Evolutionary conservation across 2,113 vertebrate species (phyloP), one percentile per base, ranked within the genome.

Genomic region (Danionella cerebrum): DNA sequence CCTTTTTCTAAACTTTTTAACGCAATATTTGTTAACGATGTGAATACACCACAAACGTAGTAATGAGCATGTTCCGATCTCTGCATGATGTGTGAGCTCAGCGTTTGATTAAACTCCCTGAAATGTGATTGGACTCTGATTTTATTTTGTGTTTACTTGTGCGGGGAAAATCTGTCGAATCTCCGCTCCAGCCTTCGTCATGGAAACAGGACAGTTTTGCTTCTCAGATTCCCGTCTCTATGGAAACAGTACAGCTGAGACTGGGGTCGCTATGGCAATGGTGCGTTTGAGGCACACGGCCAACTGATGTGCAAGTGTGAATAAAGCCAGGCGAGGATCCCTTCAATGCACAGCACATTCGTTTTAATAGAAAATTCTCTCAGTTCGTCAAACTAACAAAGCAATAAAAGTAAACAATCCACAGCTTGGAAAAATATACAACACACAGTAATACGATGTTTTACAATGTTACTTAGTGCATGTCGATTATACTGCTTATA

Each of bases 401-500:
- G 82, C 84, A 88, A 89, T 86, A 87, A 82, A 89, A 90, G 87
- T 78, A 67, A 83, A 89, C 85, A 82, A 85, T 85, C 83, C 86
- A 87, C 85, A 89, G 83, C 63, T 87, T 88, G 84, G 84, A 88
- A 90, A 90, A 89, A 90, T 90, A 89, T 83, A 89, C 89, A 85
- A 71, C 86, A 89, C 86, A n/a, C n/a, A 65, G 82, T 83, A 79
- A 88, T 85, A 88, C 79, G 82, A 78, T 71, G 69, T 80, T 38
- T 74, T 78, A 86, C 82, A 85, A 86, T 84, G 83, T 86, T 77
- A 71, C 74, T 78, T 86, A 90, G 89, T 90, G 87, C 87, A 89
- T 84, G 80, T 89, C 77, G 83, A 84, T 88, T 88, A 87, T 89
- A 80, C 5, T 82, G 67, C 25, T 76, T 80, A 80, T 84, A 82